These are phyloP conservation scores for Zhengitettix transpicula DNA, from an alignment of 2,888 invertebrate species.

Conservation along the genomic window DNA sequence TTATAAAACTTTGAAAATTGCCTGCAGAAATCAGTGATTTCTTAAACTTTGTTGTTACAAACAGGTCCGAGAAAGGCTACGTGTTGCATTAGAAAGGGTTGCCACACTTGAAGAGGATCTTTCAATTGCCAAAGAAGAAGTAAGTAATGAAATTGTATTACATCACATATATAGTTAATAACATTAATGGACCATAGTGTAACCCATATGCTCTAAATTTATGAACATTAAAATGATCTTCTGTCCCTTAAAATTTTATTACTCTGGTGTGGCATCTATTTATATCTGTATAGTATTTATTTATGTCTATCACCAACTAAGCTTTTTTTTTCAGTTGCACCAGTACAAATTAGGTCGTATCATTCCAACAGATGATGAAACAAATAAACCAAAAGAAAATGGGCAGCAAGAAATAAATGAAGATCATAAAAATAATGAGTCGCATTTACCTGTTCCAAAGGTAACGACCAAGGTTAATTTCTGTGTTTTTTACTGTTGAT, in stretches of 20 bases:
- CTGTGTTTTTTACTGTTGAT: no score
- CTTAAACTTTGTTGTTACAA: slow-evolving; percentile 18
- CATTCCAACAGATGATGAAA: slow-evolving; percentile 18
- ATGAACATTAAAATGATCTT: no score
- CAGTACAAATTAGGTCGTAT: slow-evolving; percentile 62
- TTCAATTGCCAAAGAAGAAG: slow-evolving; percentile 90
- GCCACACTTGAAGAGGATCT: slow-evolving; percentile 93
- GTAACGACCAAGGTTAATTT: no score
- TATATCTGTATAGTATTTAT: background rate
- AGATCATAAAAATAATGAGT: no score
- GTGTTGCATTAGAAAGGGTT: slow-evolving; percentile 91
- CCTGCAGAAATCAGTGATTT: no score
- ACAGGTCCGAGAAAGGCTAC: slow-evolving; percentile 88
- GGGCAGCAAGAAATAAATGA: slow-evolving; percentile 38
- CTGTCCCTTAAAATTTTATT: no score
- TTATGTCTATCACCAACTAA: background rate
- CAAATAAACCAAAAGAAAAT: slow-evolving; percentile 56
- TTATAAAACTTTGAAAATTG: no score
- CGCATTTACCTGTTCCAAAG: no score
- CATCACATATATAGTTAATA: no score
- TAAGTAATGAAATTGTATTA: slow-evolving; percentile 21
- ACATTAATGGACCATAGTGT: no score
- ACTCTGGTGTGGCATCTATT: no score
- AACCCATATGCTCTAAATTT: no score
- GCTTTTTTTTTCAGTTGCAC: slow-evolving; percentile 42